Evolutionary conservation across 23 tunicate species (phyloP), one percentile per base, ranked within the genome.

Genomic region (Styela plicata): DNA sequence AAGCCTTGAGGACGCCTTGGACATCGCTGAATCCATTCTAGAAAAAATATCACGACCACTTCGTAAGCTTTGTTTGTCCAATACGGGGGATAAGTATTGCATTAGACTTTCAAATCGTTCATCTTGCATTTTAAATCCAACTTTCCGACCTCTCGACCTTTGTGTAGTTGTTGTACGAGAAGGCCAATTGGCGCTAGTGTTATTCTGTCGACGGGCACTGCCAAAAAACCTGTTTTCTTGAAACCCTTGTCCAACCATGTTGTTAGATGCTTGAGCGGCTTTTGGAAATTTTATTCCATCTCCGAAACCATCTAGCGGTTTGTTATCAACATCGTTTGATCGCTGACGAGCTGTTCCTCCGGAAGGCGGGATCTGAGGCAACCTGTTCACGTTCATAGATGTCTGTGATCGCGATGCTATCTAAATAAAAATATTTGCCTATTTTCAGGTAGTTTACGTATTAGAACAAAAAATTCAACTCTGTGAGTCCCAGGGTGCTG

Each of bases 91-190:
- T 37, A 76, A 24, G 27, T 76, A 44, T 0, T 24, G 64, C 81
- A 76, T 76, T 19, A 76, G 31, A 44, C 66, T 76, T 24, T 44
- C 81, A 53, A 76, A 76, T 7, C 81, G 81, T 20, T 76, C 81
- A 31, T 76, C 81, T 13, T 76, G 81, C 27, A 53, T 21, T 24
- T 44, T 76, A 29, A 76, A 76, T 26, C 63, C 64, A 27, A 76
- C 81, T 53, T 52, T 76, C 24, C 81, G 81, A 13, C 71, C 31
- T 25, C 37, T 52, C 27, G 81, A 76, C 20, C 81, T 24, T 0
- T 76, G 81, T 16, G 66, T 44, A 19, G 81, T 53, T 31, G 77
- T 71, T 2, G 77, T 36, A 21, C 77, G 77, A 21, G 81, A 76
- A 10, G 36, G 64, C 81, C 81, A 76, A n/a, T 53, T 44, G 13